A percentile compares a stretch with the other conserved stretches of the same genome.
These are phyloP conservation scores for Telmatherina bonti DNA, from an alignment of 2,797 vertebrate species.

Conservation along the genomic window DNA sequence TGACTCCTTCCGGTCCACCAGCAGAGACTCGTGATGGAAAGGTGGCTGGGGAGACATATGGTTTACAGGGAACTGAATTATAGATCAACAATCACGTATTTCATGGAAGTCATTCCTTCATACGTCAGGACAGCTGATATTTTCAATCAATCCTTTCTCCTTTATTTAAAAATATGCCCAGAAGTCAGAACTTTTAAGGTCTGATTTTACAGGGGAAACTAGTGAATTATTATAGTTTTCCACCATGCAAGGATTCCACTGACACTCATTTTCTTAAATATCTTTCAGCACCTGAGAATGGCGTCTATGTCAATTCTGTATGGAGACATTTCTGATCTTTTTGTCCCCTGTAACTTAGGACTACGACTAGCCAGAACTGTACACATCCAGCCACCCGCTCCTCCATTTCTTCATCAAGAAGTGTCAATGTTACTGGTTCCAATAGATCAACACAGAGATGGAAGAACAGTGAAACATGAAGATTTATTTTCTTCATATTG, in stretches of 20 bases:
- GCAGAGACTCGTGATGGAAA: constrained; percentile 96
- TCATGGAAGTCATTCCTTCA: not conserved
- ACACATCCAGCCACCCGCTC: not conserved
- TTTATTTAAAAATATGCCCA: not conserved
- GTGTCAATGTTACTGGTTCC: not conserved
- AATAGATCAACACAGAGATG: not conserved
- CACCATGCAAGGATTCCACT: not conserved
- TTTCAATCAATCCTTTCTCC: not conserved
- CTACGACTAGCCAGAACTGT: not conserved
- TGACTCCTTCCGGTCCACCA: constrained; percentile 97
- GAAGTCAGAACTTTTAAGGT: not conserved
- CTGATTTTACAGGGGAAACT: not conserved
- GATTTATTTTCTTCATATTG: not conserved
- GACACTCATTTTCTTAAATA: too few relatives aligned
- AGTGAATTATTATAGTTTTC: not conserved
- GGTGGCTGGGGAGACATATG: constrained; percentile 84
- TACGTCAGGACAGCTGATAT: too few relatives aligned
- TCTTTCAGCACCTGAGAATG: not conserved
- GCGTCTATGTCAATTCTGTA: not conserved
- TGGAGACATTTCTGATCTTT: not conserved
- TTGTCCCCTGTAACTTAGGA: not conserved
- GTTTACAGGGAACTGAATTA: not conserved
- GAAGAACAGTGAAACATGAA: too few relatives aligned
- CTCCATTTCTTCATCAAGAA: not conserved
- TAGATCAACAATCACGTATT: not conserved